Evolutionary conservation across 1,140 invertebrate genomes (phyloP).

Genomic region (Leptestheria dahalacensis): DNA sequence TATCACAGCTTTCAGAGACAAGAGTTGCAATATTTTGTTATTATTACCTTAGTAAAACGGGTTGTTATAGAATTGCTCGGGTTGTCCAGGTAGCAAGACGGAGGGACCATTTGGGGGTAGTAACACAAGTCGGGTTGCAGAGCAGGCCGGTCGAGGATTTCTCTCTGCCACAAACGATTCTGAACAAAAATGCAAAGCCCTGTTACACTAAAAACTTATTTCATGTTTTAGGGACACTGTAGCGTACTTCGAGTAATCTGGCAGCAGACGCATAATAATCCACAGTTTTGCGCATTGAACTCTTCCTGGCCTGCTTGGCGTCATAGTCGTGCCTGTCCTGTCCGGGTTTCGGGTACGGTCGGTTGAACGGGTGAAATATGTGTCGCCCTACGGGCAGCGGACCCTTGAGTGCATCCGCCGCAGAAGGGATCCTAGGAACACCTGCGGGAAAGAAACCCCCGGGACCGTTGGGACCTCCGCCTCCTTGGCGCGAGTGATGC

Average conservation of each 20-base stretch:
- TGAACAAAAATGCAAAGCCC: conserved; percentile 26
- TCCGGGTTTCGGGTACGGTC: conserved; percentile 33
- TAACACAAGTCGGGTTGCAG: conserved; percentile 79
- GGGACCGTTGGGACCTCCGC: neutral
- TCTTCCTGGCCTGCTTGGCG: conserved; percentile 87
- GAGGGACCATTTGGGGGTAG: conserved; percentile 72
- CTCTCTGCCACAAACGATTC: conserved; percentile 85
- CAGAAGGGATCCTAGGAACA: neutral
- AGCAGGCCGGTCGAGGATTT: conserved; percentile 66
- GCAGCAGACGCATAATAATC: conserved; percentile 96
- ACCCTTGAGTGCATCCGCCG: neutral
- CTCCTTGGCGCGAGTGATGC: neutral
- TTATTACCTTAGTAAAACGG: conserved; percentile 22
- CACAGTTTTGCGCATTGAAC: conserved; percentile 91
- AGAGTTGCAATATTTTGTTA: neutral
- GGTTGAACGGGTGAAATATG: conserved; percentile 22
- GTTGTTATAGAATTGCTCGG: conserved; percentile 95
- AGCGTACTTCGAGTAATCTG: conserved; percentile 66
- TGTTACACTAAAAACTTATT: conserved; percentile 4
- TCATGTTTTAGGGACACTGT: conserved; percentile 2
- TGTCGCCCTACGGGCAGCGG: conserved; percentile 7
- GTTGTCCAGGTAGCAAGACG: conserved; percentile 77
- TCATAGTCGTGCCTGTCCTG: conserved; percentile 54
- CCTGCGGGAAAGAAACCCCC: conserved; percentile 2
- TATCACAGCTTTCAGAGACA: neutral